Evolutionary conservation across 1,140 invertebrate species (phyloP).

Genomic region (Camponotus floridanus): DNA sequence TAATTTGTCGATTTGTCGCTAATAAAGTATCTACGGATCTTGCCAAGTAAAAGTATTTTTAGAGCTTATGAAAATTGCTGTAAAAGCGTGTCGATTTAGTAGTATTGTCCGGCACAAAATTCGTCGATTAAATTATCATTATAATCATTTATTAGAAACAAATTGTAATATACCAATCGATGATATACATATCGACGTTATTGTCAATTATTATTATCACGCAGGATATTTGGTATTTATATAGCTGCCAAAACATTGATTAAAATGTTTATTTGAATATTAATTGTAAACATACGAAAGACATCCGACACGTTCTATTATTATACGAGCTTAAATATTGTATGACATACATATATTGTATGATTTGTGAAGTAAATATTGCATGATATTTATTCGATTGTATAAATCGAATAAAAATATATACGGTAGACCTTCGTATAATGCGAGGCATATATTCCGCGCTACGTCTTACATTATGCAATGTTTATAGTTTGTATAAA

Average conservation of each 20-base stretch:
- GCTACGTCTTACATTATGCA: too few relatives aligned
- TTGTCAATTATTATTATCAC: constrained; percentile 2
- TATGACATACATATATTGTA: too few relatives aligned
- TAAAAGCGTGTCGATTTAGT: not conserved
- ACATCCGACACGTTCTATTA: not conserved
- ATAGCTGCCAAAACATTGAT: not conserved
- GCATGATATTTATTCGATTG: too few relatives aligned
- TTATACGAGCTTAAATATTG: too few relatives aligned
- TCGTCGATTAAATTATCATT: not conserved
- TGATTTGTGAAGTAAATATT: too few relatives aligned
- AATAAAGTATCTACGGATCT: not conserved
- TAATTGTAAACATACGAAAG: not conserved
- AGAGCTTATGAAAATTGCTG: not conserved
- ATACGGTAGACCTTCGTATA: too few relatives aligned
- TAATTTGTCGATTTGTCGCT: too few relatives aligned
- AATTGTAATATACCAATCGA: constrained; percentile 15
- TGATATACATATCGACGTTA: not conserved
- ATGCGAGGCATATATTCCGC: too few relatives aligned
- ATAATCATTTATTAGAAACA: not conserved
- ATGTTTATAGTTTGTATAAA: too few relatives aligned
- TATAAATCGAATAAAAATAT: too few relatives aligned
- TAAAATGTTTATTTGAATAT: not conserved
- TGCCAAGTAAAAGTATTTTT: constrained; percentile 9
- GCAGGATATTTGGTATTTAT: not conserved
- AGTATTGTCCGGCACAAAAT: not conserved